phyloP scores from a whole-genome alignment of 1,140 invertebrate species.

The Brachionus asplanchnoidis region DNA sequence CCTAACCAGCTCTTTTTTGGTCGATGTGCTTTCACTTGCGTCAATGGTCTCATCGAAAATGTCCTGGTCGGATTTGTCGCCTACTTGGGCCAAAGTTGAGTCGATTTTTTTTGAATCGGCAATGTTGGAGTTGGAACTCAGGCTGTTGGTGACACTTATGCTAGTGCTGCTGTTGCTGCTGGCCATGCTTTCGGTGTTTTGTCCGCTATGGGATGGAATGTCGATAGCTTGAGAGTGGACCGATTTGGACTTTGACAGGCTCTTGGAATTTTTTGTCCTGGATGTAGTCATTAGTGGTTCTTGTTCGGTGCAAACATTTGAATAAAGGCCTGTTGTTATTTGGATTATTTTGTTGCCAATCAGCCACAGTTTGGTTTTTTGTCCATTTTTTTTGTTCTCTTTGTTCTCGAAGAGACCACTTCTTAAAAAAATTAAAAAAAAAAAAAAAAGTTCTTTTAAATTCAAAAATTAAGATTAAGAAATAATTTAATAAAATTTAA shows the following conservation, averaged over 20 bases:
- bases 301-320: neutral
- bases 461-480: neutral
- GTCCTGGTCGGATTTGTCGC: neutral
- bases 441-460: neutral
- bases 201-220: neutral
- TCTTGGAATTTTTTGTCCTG: neutral
- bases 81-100: neutral
- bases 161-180: conserved; percentile 13
- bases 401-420: neutral
- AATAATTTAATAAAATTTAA: neutral
- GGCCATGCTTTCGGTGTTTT: neutral
- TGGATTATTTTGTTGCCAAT: conserved; percentile 32
- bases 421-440: too few relatives aligned
- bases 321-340: conserved; percentile 29
- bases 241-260: neutral
- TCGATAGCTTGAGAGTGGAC: conserved; percentile 10
- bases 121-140: conserved; percentile 2
- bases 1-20: neutral
- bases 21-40: neutral
- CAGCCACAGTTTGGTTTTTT: neutral
- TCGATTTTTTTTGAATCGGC: neutral
- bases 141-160: neutral
- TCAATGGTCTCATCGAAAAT: conserved; percentile 13
- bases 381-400: conserved; percentile 3
- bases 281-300: neutral